A percentile compares a stretch with the other conserved stretches of the same genome.
These are phyloP conservation scores for Arge pagana DNA, from an alignment of 2,888 invertebrate genomes.

Conservation along the genomic window DNA sequence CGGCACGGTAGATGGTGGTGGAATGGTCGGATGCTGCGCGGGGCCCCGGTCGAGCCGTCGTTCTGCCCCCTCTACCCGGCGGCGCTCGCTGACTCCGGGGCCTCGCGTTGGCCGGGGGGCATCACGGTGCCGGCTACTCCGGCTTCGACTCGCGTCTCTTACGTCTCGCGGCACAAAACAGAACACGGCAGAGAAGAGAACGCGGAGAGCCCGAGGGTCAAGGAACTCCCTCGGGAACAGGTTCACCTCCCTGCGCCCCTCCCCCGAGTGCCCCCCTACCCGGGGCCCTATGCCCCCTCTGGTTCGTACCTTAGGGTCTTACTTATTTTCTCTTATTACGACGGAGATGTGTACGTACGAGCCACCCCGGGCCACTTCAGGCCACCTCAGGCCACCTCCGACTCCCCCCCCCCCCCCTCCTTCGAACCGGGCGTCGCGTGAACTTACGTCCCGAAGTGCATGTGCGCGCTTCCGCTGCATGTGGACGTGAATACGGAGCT, in stretches of 20 bases:
- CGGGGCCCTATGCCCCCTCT: constrained; percentile 47
- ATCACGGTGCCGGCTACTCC: too few relatives aligned
- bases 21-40: constrained; percentile 44
- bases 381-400: neutral
- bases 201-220: constrained; percentile 50
- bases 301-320: constrained; percentile 49
- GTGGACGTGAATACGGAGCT: too few relatives aligned
- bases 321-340: constrained; percentile 52
- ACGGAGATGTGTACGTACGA: constrained; percentile 34
- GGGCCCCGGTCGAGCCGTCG: constrained; percentile 25
- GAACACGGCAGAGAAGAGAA: constrained; percentile 6
- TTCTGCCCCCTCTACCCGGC: constrained; percentile 28
- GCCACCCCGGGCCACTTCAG: constrained; percentile 3
- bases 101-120: constrained; percentile 47
- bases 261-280: constrained; percentile 31
- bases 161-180: constrained; percentile 30
- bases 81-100: constrained; percentile 34
- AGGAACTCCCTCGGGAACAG: constrained; percentile 59
- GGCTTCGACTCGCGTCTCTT: constrained; percentile 48
- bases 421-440: constrained; percentile 10
- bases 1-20: constrained; percentile 39
- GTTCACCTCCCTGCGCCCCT: constrained; percentile 53
- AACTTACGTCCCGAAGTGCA: neutral
- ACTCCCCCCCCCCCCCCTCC: constrained; percentile 20
- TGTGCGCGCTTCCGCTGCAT: neutral